phyloP scores from a whole-genome alignment of 2,888 invertebrate genomes.

The Hedya salicella region DNA sequence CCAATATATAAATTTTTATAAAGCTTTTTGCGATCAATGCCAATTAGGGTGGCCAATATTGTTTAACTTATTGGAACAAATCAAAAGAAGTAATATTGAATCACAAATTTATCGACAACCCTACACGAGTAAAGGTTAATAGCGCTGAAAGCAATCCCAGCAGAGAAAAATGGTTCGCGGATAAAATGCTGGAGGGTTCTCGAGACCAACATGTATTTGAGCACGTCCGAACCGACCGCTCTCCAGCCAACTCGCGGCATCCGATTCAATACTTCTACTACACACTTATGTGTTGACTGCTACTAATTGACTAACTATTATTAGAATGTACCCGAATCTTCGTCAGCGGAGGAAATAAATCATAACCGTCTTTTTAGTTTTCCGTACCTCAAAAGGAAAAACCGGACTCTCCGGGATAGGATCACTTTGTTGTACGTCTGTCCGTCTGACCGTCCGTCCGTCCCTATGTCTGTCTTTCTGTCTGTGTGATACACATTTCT shows the following conservation, averaged over 20 bases:
- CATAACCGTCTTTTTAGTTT: too few relatives aligned
- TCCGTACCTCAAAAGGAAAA: too few relatives aligned
- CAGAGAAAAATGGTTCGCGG: slow-evolving; percentile 50
- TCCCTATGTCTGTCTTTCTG: too few relatives aligned
- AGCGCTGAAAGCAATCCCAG: slow-evolving; percentile 48
- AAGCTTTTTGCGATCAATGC: too few relatives aligned
- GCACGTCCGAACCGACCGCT: slow-evolving; percentile 50
- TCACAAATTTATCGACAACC: slow-evolving; percentile 35
- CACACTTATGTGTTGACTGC: slow-evolving; percentile 2
- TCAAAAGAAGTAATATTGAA: slow-evolving; percentile 5
- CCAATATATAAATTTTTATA: too few relatives aligned
- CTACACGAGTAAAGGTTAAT: slow-evolving; percentile 46
- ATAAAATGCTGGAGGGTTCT: slow-evolving; percentile 49
- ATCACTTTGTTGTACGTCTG: too few relatives aligned
- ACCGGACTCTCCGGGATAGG: too few relatives aligned
- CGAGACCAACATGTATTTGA: slow-evolving; percentile 47
- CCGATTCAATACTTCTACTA: slow-evolving; percentile 3
- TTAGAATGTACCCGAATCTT: too few relatives aligned
- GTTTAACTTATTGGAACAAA: neutral
- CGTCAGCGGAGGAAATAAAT: too few relatives aligned
- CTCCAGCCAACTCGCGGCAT: slow-evolving; percentile 4
- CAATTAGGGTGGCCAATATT: neutral
- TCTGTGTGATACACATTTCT: too few relatives aligned
- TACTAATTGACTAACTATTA: neutral
- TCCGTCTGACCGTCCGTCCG: too few relatives aligned